Conservation (phyloP, 2,888 invertebrate species). For the Agapetus fuscipes region DNA sequence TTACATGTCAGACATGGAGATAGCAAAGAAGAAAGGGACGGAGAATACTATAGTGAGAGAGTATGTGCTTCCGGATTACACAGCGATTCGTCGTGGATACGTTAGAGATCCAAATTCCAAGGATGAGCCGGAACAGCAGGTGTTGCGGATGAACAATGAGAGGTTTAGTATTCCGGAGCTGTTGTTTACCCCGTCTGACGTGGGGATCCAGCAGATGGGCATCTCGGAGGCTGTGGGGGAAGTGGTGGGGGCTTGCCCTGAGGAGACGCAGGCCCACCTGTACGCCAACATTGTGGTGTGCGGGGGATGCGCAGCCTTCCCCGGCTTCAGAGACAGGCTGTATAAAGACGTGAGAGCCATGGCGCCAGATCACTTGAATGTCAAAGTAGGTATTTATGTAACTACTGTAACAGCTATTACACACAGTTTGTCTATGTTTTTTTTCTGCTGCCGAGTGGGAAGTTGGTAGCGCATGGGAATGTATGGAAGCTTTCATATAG, state of each 20-base stretch:
- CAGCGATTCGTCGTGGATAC: slow-evolving; percentile 74
- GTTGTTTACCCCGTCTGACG: slow-evolving; percentile 88
- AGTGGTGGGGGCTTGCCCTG: slow-evolving; percentile 63
- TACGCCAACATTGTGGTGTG: slow-evolving; percentile 75
- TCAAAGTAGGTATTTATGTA: slow-evolving; percentile 53
- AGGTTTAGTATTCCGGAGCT: slow-evolving; percentile 92
- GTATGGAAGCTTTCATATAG: too few species aligned
- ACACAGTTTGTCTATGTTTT: too few species aligned
- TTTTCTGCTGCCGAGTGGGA: too few species aligned
- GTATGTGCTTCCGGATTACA: slow-evolving; percentile 95
- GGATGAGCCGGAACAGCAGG: slow-evolving; percentile 54
- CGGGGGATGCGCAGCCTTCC: slow-evolving; percentile 72
- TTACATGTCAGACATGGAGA: slow-evolving; percentile 70
- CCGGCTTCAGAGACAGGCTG: slow-evolving; percentile 73
- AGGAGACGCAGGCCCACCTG: slow-evolving; percentile 65
- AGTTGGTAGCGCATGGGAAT: too few species aligned
- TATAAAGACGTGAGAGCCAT: slow-evolving; percentile 68
- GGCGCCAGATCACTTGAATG: slow-evolving; percentile 67
- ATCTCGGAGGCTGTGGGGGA: slow-evolving; percentile 81
- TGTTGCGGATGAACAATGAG: slow-evolving; percentile 83
- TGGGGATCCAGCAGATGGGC: slow-evolving; percentile 87
- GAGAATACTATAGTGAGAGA: slow-evolving; percentile 71
- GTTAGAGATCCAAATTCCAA: slow-evolving; percentile 34
- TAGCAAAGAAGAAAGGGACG: slow-evolving; percentile 47
- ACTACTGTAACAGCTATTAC: too few species aligned